Conservation (phyloP, 2,888 invertebrate genomes). For the Agrotis segetum region DNA sequence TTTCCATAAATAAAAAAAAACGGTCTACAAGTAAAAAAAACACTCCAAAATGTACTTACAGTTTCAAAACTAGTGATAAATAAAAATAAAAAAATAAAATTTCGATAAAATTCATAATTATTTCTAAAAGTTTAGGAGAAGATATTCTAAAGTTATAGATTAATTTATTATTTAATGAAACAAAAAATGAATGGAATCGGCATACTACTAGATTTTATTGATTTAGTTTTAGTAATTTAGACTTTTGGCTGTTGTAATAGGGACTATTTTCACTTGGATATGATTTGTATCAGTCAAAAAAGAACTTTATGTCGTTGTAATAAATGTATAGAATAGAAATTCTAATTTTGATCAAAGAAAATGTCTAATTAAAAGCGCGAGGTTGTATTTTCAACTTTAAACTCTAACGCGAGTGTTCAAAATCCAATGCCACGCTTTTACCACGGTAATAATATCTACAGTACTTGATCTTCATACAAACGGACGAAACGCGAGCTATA, state of each 20-base stretch:
- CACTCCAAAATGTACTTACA: conserved; percentile 56
- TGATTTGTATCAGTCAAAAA: too few species aligned
- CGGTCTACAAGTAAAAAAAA: background rate
- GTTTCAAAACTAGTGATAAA: conserved; percentile 25
- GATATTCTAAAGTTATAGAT: conserved; percentile 68
- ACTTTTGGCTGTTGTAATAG: conserved; percentile 28
- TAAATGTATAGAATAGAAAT: background rate
- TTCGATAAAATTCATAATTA: conserved; percentile 50
- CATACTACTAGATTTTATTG: conserved; percentile 62
- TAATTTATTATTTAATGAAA: conserved; percentile 62
- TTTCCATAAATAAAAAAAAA: background rate
- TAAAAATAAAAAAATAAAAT: conserved; percentile 14
- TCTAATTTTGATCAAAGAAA: background rate
- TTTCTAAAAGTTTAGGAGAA: conserved; percentile 60
- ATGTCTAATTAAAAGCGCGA: background rate
- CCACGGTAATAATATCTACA: too few species aligned
- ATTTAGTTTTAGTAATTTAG: conserved; percentile 40
- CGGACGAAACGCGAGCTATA: too few species aligned
- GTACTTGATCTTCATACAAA: too few species aligned
- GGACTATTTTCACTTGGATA: conserved; percentile 14
- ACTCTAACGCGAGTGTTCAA: background rate
- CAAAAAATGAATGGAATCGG: conserved; percentile 41
- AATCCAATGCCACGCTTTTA: background rate
- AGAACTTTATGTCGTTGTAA: background rate
- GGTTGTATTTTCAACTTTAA: background rate